phyloP scores from a whole-genome alignment of 1,140 invertebrate species.

The Orchestia grillus region DNA sequence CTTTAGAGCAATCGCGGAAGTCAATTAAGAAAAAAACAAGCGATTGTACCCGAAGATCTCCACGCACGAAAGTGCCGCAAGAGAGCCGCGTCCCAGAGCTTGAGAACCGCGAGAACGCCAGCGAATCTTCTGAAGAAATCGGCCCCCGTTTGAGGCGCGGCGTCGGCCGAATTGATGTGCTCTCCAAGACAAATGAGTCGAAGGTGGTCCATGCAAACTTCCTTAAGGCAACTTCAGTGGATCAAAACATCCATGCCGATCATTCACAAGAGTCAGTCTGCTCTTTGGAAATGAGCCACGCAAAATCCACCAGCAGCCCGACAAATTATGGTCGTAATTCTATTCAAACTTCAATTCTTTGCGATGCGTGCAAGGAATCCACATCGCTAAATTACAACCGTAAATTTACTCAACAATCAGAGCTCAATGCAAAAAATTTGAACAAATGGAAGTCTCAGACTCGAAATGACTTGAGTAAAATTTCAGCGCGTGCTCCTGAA shows the following conservation, averaged over 20 bases:
- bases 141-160: neutral
- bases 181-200: conserved; percentile 9
- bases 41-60: neutral
- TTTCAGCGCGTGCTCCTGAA: neutral
- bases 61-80: neutral
- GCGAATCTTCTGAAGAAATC: neutral
- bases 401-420: neutral
- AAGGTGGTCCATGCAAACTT: neutral
- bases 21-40: conserved; percentile 8
- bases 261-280: conserved; percentile 58
- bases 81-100: neutral
- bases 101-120: neutral
- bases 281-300: conserved; percentile 61
- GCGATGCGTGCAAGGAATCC: neutral
- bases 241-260: conserved; percentile 37
- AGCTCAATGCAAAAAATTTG: neutral
- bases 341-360: neutral
- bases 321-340: conserved; percentile 35
- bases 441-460: neutral
- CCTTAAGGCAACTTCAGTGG: neutral
- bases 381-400: neutral
- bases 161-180: neutral
- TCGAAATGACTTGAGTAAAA: neutral
- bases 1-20: neutral
- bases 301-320: conserved; percentile 16